These are phyloP conservation scores for Mus spicilegus DNA, from an alignment of 2,113 vertebrate species.

Conservation along the genomic window DNA sequence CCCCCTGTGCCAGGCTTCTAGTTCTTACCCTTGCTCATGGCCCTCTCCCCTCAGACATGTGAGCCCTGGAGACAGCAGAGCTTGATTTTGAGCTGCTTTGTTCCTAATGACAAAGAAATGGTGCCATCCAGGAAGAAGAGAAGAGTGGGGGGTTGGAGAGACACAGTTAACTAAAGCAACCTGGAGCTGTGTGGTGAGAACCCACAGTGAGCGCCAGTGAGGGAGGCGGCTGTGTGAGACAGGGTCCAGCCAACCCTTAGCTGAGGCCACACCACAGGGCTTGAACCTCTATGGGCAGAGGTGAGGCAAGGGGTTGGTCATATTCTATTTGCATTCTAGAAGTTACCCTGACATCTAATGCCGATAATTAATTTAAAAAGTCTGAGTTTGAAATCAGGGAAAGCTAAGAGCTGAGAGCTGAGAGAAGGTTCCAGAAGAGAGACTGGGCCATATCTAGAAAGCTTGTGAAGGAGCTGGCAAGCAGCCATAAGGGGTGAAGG, in stretches of 20 bases:
- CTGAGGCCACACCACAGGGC: not conserved
- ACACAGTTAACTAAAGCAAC: not conserved
- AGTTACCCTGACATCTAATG: not conserved
- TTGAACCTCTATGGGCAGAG: not conserved
- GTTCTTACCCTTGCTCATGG: not conserved
- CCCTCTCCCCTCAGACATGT: not conserved
- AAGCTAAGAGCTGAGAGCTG: not conserved
- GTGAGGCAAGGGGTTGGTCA: not conserved
- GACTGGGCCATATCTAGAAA: not conserved
- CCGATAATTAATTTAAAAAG: not conserved
- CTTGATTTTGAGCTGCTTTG: not conserved
- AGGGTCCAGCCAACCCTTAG: not conserved
- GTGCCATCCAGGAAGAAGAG: not conserved
- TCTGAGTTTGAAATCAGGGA: not conserved
- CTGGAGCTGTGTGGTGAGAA: not conserved
- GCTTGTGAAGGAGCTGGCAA: not conserved
- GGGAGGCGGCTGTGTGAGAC: not conserved
- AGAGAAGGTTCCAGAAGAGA: not conserved
- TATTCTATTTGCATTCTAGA: slow-evolving; percentile 16
- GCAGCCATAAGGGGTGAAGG: not conserved
- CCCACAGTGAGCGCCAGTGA: not conserved
- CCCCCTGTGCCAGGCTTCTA: not conserved
- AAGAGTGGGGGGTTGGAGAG: not conserved
- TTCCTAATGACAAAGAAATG: not conserved
- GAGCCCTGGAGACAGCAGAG: not conserved